Conservation (phyloP, 1,140 invertebrate genomes). For the Gryllus bimaculatus region DNA sequence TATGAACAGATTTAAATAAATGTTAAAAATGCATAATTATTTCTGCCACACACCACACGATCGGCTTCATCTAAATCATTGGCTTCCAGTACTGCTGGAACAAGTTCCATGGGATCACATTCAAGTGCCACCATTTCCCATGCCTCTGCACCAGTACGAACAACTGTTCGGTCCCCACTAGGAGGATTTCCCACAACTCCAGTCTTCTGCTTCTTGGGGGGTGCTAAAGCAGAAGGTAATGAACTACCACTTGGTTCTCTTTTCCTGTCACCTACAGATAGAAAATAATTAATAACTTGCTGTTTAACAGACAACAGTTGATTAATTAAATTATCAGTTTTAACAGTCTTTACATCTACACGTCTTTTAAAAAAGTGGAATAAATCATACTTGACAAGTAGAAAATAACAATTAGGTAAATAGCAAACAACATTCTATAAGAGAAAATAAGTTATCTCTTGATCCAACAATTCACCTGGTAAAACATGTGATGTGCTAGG, state of each 20-base stretch:
- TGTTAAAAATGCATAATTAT: slow-evolving; percentile 27
- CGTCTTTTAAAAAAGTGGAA: slow-evolving; percentile 25
- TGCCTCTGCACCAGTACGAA: slow-evolving; percentile 34
- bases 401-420: not conserved
- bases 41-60: slow-evolving; percentile 40
- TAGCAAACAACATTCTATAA: not conserved
- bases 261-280: slow-evolving; percentile 37
- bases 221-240: slow-evolving; percentile 31
- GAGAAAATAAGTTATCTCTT: no score
- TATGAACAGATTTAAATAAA: not conserved
- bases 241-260: slow-evolving; percentile 40
- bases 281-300: no score
- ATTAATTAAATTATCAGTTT: no score
- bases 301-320: no score
- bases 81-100: slow-evolving; percentile 45
- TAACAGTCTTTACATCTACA: no score
- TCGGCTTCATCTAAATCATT: slow-evolving; percentile 51
- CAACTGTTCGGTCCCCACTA: not conserved
- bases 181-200: slow-evolving; percentile 22
- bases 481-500: slow-evolving; percentile 33
- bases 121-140: slow-evolving; percentile 49
- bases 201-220: slow-evolving; percentile 39
- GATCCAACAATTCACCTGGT: slow-evolving; percentile 29
- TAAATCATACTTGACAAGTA: not conserved
- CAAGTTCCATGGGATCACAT: slow-evolving; percentile 47